Conservation (phyloP, 1,140 invertebrate species). For the Globodera rostochiensis region DNA sequence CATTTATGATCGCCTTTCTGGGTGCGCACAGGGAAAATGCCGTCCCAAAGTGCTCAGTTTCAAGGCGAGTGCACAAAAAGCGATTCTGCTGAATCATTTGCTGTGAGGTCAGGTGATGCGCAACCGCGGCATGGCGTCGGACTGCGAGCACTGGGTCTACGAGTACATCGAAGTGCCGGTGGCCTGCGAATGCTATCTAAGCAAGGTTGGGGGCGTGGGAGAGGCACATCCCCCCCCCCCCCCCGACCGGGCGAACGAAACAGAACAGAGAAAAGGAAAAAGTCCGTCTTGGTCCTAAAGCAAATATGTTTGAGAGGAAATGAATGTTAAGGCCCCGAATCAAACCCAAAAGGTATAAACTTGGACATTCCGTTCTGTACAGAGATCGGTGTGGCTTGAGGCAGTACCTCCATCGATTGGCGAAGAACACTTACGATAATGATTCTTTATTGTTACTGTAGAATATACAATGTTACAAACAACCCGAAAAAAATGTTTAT, state of each 20-base stretch:
- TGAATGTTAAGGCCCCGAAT: background rate
- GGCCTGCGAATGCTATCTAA: constrained; percentile 31
- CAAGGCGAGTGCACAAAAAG: constrained; percentile 17
- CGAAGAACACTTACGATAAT: background rate
- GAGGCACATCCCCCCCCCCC: background rate
- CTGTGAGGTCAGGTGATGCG: constrained; percentile 21
- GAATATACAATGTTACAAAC: background rate
- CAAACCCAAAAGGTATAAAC: background rate
- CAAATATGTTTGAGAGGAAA: too few relatives aligned
- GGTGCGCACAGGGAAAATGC: constrained; percentile 33
- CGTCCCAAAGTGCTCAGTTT: constrained; percentile 36
- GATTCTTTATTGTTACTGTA: background rate
- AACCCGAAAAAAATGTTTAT: background rate
- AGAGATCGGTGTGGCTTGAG: constrained; percentile 20
- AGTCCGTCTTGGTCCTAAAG: too few relatives aligned
- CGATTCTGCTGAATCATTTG: background rate
- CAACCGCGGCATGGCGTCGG: constrained; percentile 1
- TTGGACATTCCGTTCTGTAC: background rate
- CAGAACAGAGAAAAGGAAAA: too few relatives aligned
- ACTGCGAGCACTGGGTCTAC: constrained; percentile 27
- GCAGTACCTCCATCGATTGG: background rate
- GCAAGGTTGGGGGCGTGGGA: background rate
- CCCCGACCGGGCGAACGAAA: background rate
- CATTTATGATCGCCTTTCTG: constrained; percentile 30
- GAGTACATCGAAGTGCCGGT: constrained; percentile 34